phyloP scores from a whole-genome alignment of 2,888 invertebrate genomes.

The Temnothorax ravouxi region DNA sequence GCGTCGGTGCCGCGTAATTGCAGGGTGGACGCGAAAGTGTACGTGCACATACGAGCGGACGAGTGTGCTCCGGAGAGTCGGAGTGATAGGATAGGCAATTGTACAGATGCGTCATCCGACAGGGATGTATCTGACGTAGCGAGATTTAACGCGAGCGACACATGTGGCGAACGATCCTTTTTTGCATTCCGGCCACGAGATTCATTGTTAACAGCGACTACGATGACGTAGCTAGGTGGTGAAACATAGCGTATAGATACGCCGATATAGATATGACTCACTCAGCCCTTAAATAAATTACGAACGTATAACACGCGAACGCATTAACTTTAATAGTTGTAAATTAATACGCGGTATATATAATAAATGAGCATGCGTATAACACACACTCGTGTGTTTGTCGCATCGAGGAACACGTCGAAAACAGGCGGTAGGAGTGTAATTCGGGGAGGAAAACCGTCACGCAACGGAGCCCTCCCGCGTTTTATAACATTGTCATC shows the following conservation, averaged over 20 bases:
- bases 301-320: not conserved
- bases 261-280: not conserved
- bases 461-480: conserved; percentile 69
- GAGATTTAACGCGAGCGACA: conserved; percentile 64
- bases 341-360: conserved; percentile 15
- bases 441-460: conserved; percentile 68
- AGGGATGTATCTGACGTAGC: conserved; percentile 50
- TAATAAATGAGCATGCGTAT: not conserved
- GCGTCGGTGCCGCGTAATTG: conserved; percentile 39
- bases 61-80: conserved; percentile 11
- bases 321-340: conserved; percentile 21
- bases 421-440: conserved; percentile 41
- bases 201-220: conserved; percentile 9
- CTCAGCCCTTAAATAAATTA: not conserved
- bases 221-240: not conserved
- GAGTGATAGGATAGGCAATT: conserved; percentile 70
- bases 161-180: conserved; percentile 31
- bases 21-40: conserved; percentile 19
- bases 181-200: conserved; percentile 20
- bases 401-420: conserved; percentile 10
- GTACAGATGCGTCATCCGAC: conserved; percentile 64
- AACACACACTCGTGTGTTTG: not conserved
- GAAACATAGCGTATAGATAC: not conserved
- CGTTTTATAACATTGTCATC: conserved; percentile 79
- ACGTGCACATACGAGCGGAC: not conserved